Conservation (phyloP, 2,797 vertebrate genomes). For the Babyrousa celebensis region DNA sequence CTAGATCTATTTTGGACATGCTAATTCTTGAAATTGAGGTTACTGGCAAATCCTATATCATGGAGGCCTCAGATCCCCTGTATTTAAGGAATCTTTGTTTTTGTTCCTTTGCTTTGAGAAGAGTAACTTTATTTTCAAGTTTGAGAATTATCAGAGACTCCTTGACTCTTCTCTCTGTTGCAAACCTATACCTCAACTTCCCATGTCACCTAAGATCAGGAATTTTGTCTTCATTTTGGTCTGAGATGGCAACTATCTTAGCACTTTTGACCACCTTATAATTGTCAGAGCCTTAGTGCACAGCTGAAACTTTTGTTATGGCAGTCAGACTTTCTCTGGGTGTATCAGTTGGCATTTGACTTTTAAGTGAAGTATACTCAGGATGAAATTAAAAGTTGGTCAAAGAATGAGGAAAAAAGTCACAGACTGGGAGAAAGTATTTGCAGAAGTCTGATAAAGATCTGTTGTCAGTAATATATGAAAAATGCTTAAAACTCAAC, state of each 20-base stretch:
- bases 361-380: neutral
- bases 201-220: neutral
- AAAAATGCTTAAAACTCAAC: neutral
- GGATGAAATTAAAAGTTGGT: neutral
- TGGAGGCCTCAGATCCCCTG: neutral
- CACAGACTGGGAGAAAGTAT: neutral
- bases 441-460: slow-evolving; percentile 18
- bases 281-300: neutral
- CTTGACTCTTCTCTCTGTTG: neutral
- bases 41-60: neutral
- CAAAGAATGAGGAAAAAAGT: neutral
- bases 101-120: neutral
- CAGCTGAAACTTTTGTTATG: neutral
- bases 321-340: neutral
- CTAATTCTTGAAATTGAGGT: slow-evolving; percentile 38
- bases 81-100: slow-evolving; percentile 44
- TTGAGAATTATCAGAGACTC: neutral
- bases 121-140: neutral
- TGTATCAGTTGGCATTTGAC: neutral
- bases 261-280: neutral
- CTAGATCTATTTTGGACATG: neutral
- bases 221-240: slow-evolving; percentile 24
- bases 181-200: neutral
- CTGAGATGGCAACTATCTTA: neutral
- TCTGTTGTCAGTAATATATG: neutral